Conservation (phyloP, 2,888 invertebrate species). For the Stegophylla sp. region DNA sequence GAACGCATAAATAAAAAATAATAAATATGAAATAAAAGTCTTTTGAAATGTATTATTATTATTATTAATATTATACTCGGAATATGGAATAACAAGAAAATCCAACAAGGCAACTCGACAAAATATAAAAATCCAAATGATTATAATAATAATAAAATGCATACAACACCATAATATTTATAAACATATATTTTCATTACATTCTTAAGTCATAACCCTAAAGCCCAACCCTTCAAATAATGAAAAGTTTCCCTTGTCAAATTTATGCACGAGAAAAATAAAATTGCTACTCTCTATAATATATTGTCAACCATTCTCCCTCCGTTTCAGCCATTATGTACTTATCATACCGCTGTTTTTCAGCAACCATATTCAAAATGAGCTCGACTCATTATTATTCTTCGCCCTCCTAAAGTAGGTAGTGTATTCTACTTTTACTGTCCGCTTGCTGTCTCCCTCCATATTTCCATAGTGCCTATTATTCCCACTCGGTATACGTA, state of each 20-base stretch:
- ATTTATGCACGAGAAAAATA: not conserved
- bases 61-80: too few relatives aligned
- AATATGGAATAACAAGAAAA: not conserved
- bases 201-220: not conserved
- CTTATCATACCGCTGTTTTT: conserved; percentile 24
- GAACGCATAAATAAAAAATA: not conserved
- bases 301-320: not conserved
- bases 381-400: conserved; percentile 32
- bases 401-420: not conserved
- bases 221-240: not conserved
- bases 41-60: conserved; percentile 5
- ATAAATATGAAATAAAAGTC: conserved; percentile 3
- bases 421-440: conserved; percentile 3
- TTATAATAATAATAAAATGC: not conserved
- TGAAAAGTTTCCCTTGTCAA: not conserved
- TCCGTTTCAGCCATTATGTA: conserved; percentile 13
- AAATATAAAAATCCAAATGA: not conserved
- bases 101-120: conserved; percentile 5
- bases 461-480: not conserved
- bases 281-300: not conserved
- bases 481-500: not conserved
- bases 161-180: not conserved
- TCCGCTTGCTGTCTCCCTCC: not conserved
- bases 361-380: conserved; percentile 26
- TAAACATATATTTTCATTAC: not conserved